phyloP scores from a whole-genome alignment of 2,113 vertebrate species.

The Ranitomeya variabilis region DNA sequence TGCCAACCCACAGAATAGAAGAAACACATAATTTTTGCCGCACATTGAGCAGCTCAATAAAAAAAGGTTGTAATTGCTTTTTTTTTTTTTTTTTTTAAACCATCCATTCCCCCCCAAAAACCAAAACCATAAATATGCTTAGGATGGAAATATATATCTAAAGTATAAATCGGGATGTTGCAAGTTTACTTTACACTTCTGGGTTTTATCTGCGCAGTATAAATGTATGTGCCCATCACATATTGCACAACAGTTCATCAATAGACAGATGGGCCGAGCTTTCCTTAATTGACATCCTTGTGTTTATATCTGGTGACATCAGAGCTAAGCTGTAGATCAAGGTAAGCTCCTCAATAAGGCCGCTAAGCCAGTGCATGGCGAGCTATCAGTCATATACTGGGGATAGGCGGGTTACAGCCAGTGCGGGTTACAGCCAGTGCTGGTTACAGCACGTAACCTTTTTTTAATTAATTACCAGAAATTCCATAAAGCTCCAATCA shows the following conservation, averaged over 20 bases:
- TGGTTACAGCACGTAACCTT: no score
- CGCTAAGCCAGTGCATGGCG: background rate
- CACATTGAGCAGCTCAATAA: no score
- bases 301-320: conserved; percentile 45
- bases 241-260: rapidly evolving
- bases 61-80: no score
- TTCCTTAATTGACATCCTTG: conserved; percentile 50
- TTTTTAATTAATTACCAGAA: no score
- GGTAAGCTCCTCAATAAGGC: conserved; percentile 44
- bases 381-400: background rate
- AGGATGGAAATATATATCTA: no score
- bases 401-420: background rate
- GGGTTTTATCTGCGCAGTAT: background rate
- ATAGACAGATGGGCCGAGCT: conserved; percentile 34
- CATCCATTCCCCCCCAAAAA: no score
- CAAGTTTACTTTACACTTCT: background rate
- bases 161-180: no score
- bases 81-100: no score
- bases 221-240: background rate
- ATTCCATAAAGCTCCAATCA: no score
- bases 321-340: conserved; percentile 40
- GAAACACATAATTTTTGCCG: no score
- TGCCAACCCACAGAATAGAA: no score
- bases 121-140: no score
- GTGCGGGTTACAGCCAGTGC: background rate